Base-by-base conservation (phyloP, 2,888 invertebrate genomes). In the Poecilobothrus nobilitatus region DNA sequence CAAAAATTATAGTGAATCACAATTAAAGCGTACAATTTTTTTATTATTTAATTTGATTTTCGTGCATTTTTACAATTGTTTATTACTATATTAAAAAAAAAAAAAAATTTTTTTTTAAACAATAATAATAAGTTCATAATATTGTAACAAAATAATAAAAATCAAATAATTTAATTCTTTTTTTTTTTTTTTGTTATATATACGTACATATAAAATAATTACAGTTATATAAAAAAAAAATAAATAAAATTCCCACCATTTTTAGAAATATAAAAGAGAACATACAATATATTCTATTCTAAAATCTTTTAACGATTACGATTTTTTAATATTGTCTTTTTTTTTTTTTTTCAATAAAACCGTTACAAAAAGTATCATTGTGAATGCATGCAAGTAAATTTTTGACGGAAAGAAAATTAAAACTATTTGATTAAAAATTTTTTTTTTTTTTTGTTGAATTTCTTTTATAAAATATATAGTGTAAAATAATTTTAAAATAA, bases 311-410 rank as follows among this genome's bases (percentile, higher is more conserved):
- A 27, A 27, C 2, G 27, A 4, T 4, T 4, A 27, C 27, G 27
- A 27, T 27, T 27, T 27, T 27, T 4, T 27, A 4, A 27, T 27
- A 27, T 37, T 4, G 2, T 8, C 2, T 37, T 7, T 37, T 7
- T 37, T 7, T 5, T 37, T 37, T 53, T 53, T 18, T 53, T 18
- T 18, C 15, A 53, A 53, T 53, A 53, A 53, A 53, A 53, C 9
- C 9, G n/a, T 53, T 53, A 53, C 18, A 53, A 53, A 53, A 53
- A 18, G 15, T 2, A 53, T 6, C 7, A 53, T 53, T n/a, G 53
- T 53, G 53, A 53, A 53, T 53, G 53, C 53, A 53, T 53, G 53
- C 53, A 53, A 53, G 53, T 53, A 53, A 53, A 53, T 53, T 53
- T 53, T 53, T 53, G 18, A 53, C 53, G n/a, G 53, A 53, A 53